Base-by-base conservation (phyloP, 2,888 invertebrate genomes). In the Epinotia bilunana region DNA sequence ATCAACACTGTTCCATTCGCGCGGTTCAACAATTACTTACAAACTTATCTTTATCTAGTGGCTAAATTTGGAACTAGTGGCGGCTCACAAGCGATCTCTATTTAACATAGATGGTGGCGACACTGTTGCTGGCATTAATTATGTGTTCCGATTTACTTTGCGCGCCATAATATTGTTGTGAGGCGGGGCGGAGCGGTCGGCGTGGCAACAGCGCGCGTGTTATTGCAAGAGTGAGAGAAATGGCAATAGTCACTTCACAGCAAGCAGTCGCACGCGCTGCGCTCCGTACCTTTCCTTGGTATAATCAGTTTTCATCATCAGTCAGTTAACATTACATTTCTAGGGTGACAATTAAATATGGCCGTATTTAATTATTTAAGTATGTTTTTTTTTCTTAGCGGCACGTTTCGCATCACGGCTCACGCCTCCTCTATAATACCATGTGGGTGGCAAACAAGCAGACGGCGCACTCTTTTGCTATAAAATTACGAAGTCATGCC, bases 161-260 rank as follows among this genome's bases (percentile, higher is more conserved):
- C 64, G 60, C 33, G 53, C 13, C 23, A 11, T 46, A 49, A 49
- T 20, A 9, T 43, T 58, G 62, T 62, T 46, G 46, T 43, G 63
- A 43, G 5, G 55, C 4, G 16, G 4, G 43, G 11, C 16, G n/a
- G 4, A n/a, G 3, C 33, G 20, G 7, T 46, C 28, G 13, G 7
- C 39, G n/a, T 58, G 64, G 64, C 74, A 74, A 74, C 68, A 43
- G 6, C 60, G 43, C 39, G 18, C 7, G 6, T 55, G 23, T 68
- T 28, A 70, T 64, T 39, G 16, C 60, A n/a, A 53, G 46, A 20
- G 65, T 4, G 70, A 74, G 43, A 65, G 70, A 65, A 64, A 74
- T 3, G n/a, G 53, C 39, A 49, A 7, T 39, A 43, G 39, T 53
- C 12, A 39, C 39, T 49, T 74, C 23, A 28, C 46, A 63, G 16